Base-by-base conservation (phyloP, 53 echinoderm and acorn worm species). In the Patiria pectinifera region DNA sequence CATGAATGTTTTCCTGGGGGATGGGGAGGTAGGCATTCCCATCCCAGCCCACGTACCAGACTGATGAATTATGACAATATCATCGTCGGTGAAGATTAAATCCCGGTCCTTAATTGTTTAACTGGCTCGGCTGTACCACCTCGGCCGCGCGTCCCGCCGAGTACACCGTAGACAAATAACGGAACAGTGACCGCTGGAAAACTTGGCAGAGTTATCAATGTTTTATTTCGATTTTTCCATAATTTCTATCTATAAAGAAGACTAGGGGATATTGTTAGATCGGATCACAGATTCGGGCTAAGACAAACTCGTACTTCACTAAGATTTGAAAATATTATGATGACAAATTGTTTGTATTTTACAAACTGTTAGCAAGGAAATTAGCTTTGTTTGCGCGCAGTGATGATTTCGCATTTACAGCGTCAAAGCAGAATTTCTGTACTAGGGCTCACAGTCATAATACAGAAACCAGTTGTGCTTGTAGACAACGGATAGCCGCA, bases 31-130 rank as follows among this genome's bases (percentile, higher is more conserved):
- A 46, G 22, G 60, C 83, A 83, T 84, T 84, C 62, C 62, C 44
- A 43, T 59, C 60, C 53, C 45, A 7, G 83, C 80, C 80, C 16
- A 79, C 19, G 48, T 58, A 59, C 90, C 69, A 80, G 81, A 81
- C 80, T 66, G 77, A 90, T 90, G 81, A 80, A 47, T 90, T 81
- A 66, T 90, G 90, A 90, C 90, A 90, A 80, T 81, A 90, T 90
- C 80, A 90, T 90, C 69, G 90, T 66, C 90, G 63, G 90, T 47
- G 19, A 66, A 63, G 80, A 90, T 90, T 90, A 81, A 81, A 90
- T 80, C 81, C 59, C 48, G 12, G 60, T 23, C 62, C 66, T 16
- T 90, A 90, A 90, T 90, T 62, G 69, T 80, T 80, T 81, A 90
- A 90, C 80, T 90, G 90, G 80, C 81, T 61, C 45, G 63, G 80